Percentiles rank a stretch among this genome's conserved stretches.
phyloP scores from a whole-genome alignment of 2,797 vertebrate species.

The Chromobotia macracanthus region DNA sequence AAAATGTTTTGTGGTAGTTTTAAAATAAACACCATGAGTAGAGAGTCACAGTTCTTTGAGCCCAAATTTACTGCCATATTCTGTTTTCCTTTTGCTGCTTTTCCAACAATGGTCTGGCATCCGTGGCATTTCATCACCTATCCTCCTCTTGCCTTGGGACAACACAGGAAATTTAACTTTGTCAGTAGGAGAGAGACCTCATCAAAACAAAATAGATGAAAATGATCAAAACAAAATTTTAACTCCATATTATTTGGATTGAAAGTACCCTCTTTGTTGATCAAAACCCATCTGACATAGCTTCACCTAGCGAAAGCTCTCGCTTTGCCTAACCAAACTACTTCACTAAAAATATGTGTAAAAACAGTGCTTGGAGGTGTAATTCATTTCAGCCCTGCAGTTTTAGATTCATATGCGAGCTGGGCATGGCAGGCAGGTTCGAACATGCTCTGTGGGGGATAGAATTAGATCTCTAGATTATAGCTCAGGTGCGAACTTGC shows the following conservation, averaged over 20 bases:
- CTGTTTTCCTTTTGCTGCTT: slow-evolving; percentile 13
- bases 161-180: slow-evolving; percentile 27
- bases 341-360: neutral
- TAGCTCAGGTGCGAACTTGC: slow-evolving; percentile 48
- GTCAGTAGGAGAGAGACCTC: neutral
- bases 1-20: neutral
- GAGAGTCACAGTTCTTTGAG: neutral
- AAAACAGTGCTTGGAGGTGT: neutral
- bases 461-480: slow-evolving; percentile 50
- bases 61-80: neutral
- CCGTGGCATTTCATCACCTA: slow-evolving; percentile 32
- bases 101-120: slow-evolving; percentile 26
- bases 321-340: neutral
- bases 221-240: neutral
- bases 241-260: neutral
- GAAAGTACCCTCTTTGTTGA: neutral
- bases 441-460: slow-evolving; percentile 44
- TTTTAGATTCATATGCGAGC: slow-evolving; percentile 21
- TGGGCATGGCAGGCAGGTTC: slow-evolving; percentile 46
- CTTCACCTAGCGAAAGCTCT: neutral
- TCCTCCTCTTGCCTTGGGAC: slow-evolving; percentile 42
- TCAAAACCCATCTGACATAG: neutral
- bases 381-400: slow-evolving; percentile 36
- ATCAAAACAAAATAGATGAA: too few relatives aligned
- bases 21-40: neutral